phyloP scores from a whole-genome alignment of 2,113 vertebrate species.

The Poicephalus meyeri region DNA sequence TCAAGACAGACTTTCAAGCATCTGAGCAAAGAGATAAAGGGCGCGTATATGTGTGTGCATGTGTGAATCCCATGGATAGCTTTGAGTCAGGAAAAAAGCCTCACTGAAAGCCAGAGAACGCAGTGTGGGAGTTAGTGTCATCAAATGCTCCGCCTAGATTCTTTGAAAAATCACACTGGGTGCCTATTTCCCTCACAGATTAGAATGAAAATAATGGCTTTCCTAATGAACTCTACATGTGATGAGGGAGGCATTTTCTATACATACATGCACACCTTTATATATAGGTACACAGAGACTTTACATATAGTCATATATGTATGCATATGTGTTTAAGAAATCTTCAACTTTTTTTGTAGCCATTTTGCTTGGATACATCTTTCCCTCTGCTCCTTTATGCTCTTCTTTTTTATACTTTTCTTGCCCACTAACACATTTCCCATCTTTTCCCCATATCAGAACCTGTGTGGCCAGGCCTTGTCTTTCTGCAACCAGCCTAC shows the following conservation, averaged over 20 bases:
- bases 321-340: neutral
- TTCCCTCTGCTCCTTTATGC: neutral
- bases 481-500: neutral
- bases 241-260: neutral
- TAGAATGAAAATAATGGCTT: neutral
- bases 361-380: neutral
- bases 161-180: neutral
- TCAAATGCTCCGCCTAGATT: neutral
- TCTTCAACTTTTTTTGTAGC: neutral
- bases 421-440: neutral
- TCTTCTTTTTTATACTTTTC: neutral
- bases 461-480: neutral
- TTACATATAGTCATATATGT: neutral
- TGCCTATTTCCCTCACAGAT: neutral
- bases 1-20: neutral
- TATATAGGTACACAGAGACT: rapidly evolving
- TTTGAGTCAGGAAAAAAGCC: neutral
- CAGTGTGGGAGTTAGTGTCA: neutral
- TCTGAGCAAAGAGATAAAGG: neutral
- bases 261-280: neutral
- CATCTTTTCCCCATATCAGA: neutral
- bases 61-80: neutral
- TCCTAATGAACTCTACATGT: neutral
- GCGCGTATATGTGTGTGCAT: neutral
- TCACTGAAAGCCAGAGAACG: neutral